Conservation (phyloP, 2,888 invertebrate genomes). For the Brassicogethes aeneus region DNA sequence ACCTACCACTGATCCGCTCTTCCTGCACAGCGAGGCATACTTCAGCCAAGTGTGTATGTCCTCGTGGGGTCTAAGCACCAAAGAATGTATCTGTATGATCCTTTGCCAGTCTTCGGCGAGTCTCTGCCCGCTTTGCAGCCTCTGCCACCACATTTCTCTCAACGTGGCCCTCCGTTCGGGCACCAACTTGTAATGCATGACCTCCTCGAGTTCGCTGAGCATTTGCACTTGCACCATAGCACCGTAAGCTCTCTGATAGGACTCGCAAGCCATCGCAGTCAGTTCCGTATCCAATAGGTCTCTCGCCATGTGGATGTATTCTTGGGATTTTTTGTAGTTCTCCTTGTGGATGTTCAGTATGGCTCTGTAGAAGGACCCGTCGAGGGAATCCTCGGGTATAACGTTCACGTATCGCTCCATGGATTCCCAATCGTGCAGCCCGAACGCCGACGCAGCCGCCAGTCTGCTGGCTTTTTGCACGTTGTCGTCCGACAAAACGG, state of each 20-base stretch:
- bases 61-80: slow-evolving; percentile 87
- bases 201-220: slow-evolving; percentile 94
- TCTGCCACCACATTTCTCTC: slow-evolving; percentile 84
- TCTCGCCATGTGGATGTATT: slow-evolving; percentile 84
- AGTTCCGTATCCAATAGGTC: slow-evolving; percentile 93
- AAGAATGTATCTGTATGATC: slow-evolving; percentile 80
- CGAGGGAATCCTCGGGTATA: slow-evolving; percentile 88
- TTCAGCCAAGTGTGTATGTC: slow-evolving; percentile 96
- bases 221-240: slow-evolving; percentile 96
- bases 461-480: slow-evolving; percentile 72
- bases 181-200: slow-evolving; percentile 90
- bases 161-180: slow-evolving; percentile 65
- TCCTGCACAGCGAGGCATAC: slow-evolving; percentile 91
- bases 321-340: slow-evolving; percentile 50
- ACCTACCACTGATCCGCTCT: slow-evolving; percentile 70
- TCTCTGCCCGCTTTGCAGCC: slow-evolving; percentile 88
- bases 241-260: slow-evolving; percentile 90
- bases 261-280: slow-evolving; percentile 94
- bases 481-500: slow-evolving; percentile 45
- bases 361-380: slow-evolving; percentile 92
- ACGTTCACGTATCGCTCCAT: slow-evolving; percentile 83
- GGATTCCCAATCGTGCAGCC: slow-evolving; percentile 85
- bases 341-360: slow-evolving; percentile 82
- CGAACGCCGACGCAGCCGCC: slow-evolving; percentile 95
- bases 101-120: slow-evolving; percentile 98